phyloP scores from a whole-genome alignment of 2,888 invertebrate genomes.

The Thecocarcelia acutangulata region DNA sequence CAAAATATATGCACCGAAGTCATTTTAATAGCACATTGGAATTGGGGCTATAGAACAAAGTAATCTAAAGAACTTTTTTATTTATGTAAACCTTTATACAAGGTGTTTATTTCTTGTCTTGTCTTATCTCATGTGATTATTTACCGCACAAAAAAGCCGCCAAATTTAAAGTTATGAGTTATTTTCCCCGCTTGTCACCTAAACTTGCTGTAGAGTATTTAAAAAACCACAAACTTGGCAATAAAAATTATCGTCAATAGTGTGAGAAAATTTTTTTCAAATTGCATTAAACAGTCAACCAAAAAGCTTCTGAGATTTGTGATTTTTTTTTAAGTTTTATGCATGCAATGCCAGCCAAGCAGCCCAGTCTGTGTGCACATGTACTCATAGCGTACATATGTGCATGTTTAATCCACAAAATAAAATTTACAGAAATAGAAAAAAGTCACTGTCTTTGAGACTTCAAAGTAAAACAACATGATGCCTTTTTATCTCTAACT shows the following conservation, averaged over 20 bases:
- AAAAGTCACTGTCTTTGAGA: conserved; percentile 4
- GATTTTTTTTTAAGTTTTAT: background rate
- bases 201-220: conserved; percentile 4
- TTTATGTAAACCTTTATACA: too few species aligned
- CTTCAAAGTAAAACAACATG: conserved; percentile 49
- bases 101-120: too few species aligned
- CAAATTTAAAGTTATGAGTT: too few species aligned
- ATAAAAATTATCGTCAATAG: conserved; percentile 11
- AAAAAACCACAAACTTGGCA: conserved; percentile 3
- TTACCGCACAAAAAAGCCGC: too few species aligned
- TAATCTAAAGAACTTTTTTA: too few species aligned
- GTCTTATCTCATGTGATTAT: too few species aligned
- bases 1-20: too few species aligned
- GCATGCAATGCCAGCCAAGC: conserved; percentile 28
- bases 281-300: conserved; percentile 28
- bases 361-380: conserved; percentile 2
- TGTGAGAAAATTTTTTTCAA: conserved; percentile 55
- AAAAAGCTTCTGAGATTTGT: conserved; percentile 29
- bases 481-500: conserved; percentile 29
- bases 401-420: conserved; percentile 33
- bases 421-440: background rate
- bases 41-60: too few species aligned
- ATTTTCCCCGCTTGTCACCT: background rate
- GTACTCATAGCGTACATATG: too few species aligned
- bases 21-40: too few species aligned